phyloP scores from a whole-genome alignment of 2,888 invertebrate genomes.

The Platycnemis pennipes region DNA sequence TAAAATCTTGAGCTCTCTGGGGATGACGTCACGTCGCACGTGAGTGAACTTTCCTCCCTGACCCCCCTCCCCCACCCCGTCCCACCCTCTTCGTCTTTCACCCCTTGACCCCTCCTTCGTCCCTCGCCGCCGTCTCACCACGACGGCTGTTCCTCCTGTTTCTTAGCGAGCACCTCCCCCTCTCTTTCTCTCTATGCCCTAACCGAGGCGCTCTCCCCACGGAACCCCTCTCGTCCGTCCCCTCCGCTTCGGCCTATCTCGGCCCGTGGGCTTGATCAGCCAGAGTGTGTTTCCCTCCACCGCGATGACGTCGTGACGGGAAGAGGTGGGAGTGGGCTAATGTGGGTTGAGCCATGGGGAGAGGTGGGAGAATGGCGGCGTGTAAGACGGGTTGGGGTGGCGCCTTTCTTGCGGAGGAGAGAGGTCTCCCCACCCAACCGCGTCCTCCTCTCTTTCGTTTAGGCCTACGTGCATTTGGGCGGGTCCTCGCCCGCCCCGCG shows the following conservation, averaged over 20 bases:
- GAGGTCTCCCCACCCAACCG: neutral
- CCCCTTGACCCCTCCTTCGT: neutral
- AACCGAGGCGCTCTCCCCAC: neutral
- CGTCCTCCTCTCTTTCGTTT: neutral
- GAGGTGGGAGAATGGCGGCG: neutral
- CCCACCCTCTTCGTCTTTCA: neutral
- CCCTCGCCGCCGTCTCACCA: neutral
- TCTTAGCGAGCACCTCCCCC: neutral
- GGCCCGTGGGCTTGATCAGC: conserved; percentile 40
- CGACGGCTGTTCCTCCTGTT: neutral
- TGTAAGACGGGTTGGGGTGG: neutral
- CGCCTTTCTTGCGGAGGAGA: neutral
- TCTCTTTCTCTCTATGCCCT: neutral
- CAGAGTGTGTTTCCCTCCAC: conserved; percentile 5
- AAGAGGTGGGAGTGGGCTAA: neutral
- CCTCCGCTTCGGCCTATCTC: neutral
- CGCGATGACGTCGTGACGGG: conserved; percentile 16
- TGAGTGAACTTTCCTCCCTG: neutral
- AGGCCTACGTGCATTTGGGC: neutral
- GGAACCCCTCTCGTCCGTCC: neutral
- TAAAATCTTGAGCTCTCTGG: neutral
- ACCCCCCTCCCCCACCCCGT: neutral
- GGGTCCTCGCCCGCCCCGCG: neutral
- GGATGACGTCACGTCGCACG: neutral
- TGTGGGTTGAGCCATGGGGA: conserved; percentile 28